A percentile compares a stretch with the other conserved stretches of the same genome.
These are phyloP conservation scores for Dolomedes plantarius DNA, from an alignment of 2,888 invertebrate genomes.

Conservation along the genomic window DNA sequence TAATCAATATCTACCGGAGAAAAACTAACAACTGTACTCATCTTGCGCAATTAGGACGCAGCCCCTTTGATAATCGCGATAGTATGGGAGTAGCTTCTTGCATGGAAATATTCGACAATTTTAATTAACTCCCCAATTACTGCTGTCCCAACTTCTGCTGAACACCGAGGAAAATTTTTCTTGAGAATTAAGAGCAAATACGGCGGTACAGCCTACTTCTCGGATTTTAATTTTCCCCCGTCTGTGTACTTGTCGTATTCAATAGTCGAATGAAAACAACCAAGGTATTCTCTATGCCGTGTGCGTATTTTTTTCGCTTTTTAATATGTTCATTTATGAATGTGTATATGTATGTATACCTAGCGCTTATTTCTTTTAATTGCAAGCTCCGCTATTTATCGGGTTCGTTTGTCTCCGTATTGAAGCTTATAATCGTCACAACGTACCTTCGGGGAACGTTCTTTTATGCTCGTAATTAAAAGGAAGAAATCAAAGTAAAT, in stretches of 20 bases:
- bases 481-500: conserved; percentile 70
- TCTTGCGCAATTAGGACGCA: conserved; percentile 64
- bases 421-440: conserved; percentile 64
- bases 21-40: conserved; percentile 22
- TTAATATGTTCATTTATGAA: conserved; percentile 70
- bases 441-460: conserved; percentile 45
- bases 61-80: conserved; percentile 55
- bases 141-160: conserved; percentile 63
- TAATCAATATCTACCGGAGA: conserved; percentile 9
- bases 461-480: conserved; percentile 69
- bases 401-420: conserved; percentile 61
- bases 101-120: conserved; percentile 66
- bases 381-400: conserved; percentile 65
- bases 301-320: conserved; percentile 29
- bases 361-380: conserved; percentile 69
- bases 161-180: conserved; percentile 63
- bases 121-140: conserved; percentile 72
- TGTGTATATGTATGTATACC: conserved; percentile 42
- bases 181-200: conserved; percentile 69
- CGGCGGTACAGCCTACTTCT: conserved; percentile 45
- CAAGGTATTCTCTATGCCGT: conserved; percentile 42
- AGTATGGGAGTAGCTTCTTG: conserved; percentile 59
- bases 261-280: conserved; percentile 69
- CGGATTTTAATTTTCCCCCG: conserved; percentile 69
- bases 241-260: conserved; percentile 63